Base-by-base conservation (phyloP, 2,113 vertebrate species). In the Carlito syrichta region DNA sequence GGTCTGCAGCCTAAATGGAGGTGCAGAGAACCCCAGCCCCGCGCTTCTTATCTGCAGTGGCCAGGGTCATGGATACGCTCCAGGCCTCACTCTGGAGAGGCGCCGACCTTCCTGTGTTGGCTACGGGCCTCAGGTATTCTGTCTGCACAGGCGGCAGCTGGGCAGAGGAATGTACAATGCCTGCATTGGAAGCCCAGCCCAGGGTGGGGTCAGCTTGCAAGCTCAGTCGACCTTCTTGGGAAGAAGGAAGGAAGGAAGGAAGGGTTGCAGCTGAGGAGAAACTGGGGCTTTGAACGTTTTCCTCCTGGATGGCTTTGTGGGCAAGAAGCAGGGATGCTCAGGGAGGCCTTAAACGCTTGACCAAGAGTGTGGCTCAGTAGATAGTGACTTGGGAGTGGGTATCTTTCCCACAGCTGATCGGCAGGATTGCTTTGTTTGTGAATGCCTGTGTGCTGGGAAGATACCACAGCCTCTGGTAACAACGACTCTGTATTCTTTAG, bases 61-160 rank as follows among this genome's bases (percentile, higher is more conserved):
- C 97, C 98, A 96, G 97, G 97, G 97, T 86, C 54, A 66, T 84
- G 79, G 96, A 97, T 87, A 97, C 97, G 98, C 97, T 97, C 98
- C 97, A 97, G 98, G 97, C 97, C 97, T 98, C 97, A 97, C 95
- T 97, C 83, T 94, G 78, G 83, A 95, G 84, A 97, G 98, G 98
- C 98, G 98, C 98, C 98, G 30, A 94, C 97, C 98, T 98, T 98
- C 98, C 98, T 98, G 98, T 98, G 97, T 98, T 98, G 98, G 97
- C 96, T 93, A 71, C 0, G 30, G 83, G 85, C 96, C 97, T 66
- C 97, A 98, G 98, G 98, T 98, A 94, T 94, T 98, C 96, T 22
- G 93, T 96, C 96, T 93, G 93, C 82, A 30, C 92, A 85, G 63
- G 87, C 95, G 9, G 54, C 88, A 10, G 86, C 94, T n/a, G 95